Evolutionary conservation across 2,113 vertebrate genomes (phyloP).

Genomic region (Notiomystis cincta): DNA sequence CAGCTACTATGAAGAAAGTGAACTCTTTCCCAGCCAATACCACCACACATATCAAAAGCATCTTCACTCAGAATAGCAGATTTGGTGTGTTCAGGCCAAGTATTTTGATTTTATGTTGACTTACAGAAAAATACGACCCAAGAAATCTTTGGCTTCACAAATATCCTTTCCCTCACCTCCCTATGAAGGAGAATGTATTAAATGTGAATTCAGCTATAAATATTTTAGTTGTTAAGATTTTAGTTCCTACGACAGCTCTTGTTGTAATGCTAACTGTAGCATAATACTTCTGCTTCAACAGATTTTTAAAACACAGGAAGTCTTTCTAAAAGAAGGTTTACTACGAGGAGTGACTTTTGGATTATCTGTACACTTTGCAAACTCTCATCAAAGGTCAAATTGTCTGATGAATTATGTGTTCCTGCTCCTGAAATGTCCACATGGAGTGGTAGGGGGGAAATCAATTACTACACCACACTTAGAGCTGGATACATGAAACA

Average conservation of each 20-base stretch:
- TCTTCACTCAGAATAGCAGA: neutral
- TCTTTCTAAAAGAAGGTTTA: neutral
- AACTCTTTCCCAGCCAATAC: neutral
- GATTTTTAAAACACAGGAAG: neutral
- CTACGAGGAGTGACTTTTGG: neutral
- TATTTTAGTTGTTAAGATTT: neutral
- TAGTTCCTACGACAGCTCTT: neutral
- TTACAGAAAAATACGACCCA: neutral
- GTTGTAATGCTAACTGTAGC: neutral
- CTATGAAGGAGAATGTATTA: neutral
- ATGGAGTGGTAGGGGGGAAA: neutral
- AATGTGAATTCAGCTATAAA: neutral
- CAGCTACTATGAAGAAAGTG: neutral
- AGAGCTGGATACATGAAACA: neutral
- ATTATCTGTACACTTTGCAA: neutral
- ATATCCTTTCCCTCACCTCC: neutral
- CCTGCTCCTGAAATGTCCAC: neutral
- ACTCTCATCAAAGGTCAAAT: neutral
- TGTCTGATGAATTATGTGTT: neutral
- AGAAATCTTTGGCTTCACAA: neutral
- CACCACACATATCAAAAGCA: neutral
- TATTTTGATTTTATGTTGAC: neutral
- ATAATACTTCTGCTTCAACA: neutral
- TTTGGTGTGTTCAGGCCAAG: neutral
- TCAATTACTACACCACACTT: neutral